Percentiles rank a stretch among this genome's conserved stretches.
Evolutionary conservation across 2,113 vertebrate species (phyloP).

Genomic region (Oryzias curvinotus): DNA sequence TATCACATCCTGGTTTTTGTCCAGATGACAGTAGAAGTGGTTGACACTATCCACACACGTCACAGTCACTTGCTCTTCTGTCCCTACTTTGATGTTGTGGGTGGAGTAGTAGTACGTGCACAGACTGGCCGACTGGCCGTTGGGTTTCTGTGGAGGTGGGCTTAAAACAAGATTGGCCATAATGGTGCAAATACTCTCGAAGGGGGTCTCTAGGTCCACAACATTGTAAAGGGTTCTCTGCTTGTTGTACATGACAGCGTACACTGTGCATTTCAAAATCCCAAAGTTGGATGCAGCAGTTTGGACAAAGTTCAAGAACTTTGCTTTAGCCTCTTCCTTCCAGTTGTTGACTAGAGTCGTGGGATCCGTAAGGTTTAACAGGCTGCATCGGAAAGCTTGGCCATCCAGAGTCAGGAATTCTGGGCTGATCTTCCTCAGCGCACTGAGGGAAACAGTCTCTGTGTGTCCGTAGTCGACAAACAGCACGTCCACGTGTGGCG

Average conservation of each 20-base stretch:
- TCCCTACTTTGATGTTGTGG: slow-evolving; percentile 86
- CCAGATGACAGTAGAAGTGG: slow-evolving; percentile 89
- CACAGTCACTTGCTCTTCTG: slow-evolving; percentile 83
- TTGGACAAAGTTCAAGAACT: slow-evolving; percentile 83
- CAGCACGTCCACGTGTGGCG: slow-evolving; percentile 77
- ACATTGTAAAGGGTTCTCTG: slow-evolving; percentile 81
- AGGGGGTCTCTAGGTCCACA: slow-evolving; percentile 91
- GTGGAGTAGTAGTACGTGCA: slow-evolving; percentile 88
- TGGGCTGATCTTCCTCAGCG: slow-evolving; percentile 77
- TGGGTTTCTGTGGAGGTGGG: slow-evolving; percentile 59
- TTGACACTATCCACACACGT: slow-evolving; percentile 78
- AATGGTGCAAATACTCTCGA: slow-evolving; percentile 83
- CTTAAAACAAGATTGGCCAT: slow-evolving; percentile 75
- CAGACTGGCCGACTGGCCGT: slow-evolving; percentile 75
- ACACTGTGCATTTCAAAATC: slow-evolving; percentile 87
- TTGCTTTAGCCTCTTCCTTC: slow-evolving; percentile 72
- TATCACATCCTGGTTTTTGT: slow-evolving; percentile 76
- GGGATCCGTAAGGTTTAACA: slow-evolving; percentile 85
- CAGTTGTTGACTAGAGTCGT: slow-evolving; percentile 77
- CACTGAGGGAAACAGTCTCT: slow-evolving; percentile 70
- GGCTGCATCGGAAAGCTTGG: slow-evolving; percentile 92
- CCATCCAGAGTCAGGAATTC: slow-evolving; percentile 80
- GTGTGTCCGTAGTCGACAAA: slow-evolving; percentile 91
- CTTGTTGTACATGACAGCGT: slow-evolving; percentile 83
- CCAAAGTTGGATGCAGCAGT: slow-evolving; percentile 55